phyloP scores from a whole-genome alignment of 2,888 invertebrate species.

The Spialia ferax region DNA sequence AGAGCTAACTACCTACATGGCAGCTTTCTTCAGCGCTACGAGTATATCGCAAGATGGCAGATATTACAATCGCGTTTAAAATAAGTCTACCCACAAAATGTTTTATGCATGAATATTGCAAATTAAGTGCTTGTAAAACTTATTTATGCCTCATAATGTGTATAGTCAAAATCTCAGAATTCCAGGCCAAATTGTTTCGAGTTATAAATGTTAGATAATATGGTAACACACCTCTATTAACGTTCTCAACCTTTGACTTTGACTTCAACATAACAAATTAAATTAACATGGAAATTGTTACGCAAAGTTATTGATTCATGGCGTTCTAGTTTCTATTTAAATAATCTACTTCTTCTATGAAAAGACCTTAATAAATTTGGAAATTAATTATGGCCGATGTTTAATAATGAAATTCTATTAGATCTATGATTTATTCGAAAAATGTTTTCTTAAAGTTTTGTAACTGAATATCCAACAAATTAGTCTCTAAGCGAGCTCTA shows the following conservation, averaged over 20 bases:
- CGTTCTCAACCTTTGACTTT: slow-evolving; percentile 38
- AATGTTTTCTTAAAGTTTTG: too few species aligned
- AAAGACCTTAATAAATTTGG: neutral
- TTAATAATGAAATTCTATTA: neutral
- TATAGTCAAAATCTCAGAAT: slow-evolving; percentile 41
- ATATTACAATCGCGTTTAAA: slow-evolving; percentile 49
- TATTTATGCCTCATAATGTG: slow-evolving; percentile 45
- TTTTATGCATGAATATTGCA: slow-evolving; percentile 51
- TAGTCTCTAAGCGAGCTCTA: neutral
- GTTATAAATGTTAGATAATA: slow-evolving; percentile 36
- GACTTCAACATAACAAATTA: slow-evolving; percentile 28
- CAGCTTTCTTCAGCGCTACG: slow-evolving; percentile 51
- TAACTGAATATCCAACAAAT: neutral
- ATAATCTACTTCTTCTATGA: neutral
- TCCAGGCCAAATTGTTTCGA: slow-evolving; percentile 32
- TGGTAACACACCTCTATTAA: slow-evolving; percentile 19
- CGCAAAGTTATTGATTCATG: slow-evolving; percentile 12
- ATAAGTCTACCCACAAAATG: slow-evolving; percentile 43
- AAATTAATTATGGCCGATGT: neutral
- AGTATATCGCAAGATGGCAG: slow-evolving; percentile 27
- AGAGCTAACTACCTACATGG: slow-evolving; percentile 32
- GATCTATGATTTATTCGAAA: too few species aligned
- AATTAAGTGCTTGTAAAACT: slow-evolving; percentile 46
- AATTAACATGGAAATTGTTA: slow-evolving; percentile 25
- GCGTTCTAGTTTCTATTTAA: slow-evolving; percentile 5